These are phyloP conservation scores for Plemyria rubiginata DNA, from an alignment of 2,888 invertebrate species.

Conservation along the genomic window DNA sequence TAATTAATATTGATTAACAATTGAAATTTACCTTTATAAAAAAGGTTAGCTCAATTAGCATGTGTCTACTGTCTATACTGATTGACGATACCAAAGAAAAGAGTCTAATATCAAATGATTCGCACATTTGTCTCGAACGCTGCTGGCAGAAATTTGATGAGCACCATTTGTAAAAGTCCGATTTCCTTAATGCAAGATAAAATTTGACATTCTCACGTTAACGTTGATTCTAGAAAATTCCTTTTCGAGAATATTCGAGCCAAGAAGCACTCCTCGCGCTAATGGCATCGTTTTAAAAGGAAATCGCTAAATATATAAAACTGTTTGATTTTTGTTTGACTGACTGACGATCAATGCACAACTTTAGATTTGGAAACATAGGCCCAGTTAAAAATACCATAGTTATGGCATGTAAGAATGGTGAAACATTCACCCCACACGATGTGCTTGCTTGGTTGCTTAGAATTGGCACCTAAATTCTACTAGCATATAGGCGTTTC, in stretches of 20 bases:
- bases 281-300: constrained; percentile 76
- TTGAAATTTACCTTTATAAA: no score
- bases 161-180: constrained; percentile 52
- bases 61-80: background rate
- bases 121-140: constrained; percentile 46
- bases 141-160: constrained; percentile 57
- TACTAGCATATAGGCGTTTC: no score
- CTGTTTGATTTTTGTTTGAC: background rate
- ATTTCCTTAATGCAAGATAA: constrained; percentile 64
- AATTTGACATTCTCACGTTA: constrained; percentile 59
- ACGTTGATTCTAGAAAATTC: constrained; percentile 63
- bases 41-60: background rate
- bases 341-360: background rate
- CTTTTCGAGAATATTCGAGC: constrained; percentile 64
- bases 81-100: constrained; percentile 16
- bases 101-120: constrained; percentile 51
- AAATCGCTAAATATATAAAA: constrained; percentile 1
- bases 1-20: no score
- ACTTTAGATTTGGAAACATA: background rate
- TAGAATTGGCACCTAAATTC: no score
- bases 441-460: no score
- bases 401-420: background rate
- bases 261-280: constrained; percentile 68
- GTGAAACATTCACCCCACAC: no score
- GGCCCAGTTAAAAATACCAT: background rate